Evolutionary conservation across 2,113 vertebrate genomes (phyloP).

Genomic region (Takifugu flavidus): DNA sequence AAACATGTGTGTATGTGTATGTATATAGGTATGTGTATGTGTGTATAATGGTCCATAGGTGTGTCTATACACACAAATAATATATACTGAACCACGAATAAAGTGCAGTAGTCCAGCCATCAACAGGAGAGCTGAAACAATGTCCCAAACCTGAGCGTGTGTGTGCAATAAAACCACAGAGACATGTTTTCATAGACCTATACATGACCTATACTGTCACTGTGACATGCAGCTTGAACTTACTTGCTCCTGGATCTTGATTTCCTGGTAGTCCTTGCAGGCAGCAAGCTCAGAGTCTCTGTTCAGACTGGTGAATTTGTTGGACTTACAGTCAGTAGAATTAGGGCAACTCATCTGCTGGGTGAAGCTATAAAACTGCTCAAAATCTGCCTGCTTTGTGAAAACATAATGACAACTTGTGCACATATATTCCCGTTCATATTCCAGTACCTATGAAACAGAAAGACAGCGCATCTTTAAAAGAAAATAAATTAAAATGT

Average conservation of each 20-base stretch:
- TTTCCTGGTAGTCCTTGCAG: conserved; percentile 95
- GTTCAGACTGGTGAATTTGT: conserved; percentile 86
- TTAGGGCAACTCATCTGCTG: conserved; percentile 78
- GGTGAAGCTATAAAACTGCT: conserved; percentile 84
- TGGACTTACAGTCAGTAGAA: conserved; percentile 81
- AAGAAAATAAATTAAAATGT: neutral
- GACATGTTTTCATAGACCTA: no score
- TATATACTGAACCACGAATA: no score
- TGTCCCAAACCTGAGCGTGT: no score
- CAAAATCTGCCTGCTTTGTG: conserved; percentile 81
- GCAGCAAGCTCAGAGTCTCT: conserved; percentile 72
- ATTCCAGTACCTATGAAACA: conserved; percentile 80
- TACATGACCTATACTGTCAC: no score
- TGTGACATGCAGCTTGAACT: neutral
- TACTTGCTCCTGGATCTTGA: conserved; percentile 98
- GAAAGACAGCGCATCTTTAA: neutral
- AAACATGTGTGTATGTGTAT: no score
- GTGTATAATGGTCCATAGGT: no score
- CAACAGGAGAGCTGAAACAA: no score
- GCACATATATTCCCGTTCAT: conserved; percentile 90
- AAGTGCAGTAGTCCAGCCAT: no score
- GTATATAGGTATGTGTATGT: no score
- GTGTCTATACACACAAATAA: no score
- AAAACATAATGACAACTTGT: conserved; percentile 87
- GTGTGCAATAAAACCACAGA: no score